Evolutionary conservation across 2,888 invertebrate species (phyloP), one percentile per base, ranked within the genome.

Genomic region (Carabus problematicus): DNA sequence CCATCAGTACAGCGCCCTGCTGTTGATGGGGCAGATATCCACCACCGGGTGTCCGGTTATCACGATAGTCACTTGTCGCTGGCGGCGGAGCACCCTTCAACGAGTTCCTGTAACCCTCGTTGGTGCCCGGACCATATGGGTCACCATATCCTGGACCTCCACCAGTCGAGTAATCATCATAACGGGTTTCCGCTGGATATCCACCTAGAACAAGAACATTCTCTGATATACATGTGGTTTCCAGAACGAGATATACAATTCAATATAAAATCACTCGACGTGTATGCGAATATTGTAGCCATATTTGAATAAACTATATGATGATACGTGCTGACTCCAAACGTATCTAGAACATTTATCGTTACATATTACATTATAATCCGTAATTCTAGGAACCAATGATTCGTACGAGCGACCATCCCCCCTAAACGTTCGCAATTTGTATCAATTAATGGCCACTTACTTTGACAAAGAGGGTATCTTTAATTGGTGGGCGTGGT

Each of bases 1-100:
- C 96, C 98, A 98, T 98, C 86, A 98, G 92, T 72, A 98, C 98
- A 60, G 94, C 92, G 61, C 94, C 94, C 79, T 94, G 91, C 78
- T 88, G 89, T 78, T 81, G 80, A 71, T 81, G 81, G 42, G 78
- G 79, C 52, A 67, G 55, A 29, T 43, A 63, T 16, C 72, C 71
- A 12, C 72, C 72, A 9, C 64, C 66, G 14, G 76, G 75, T 62
- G 72, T 77, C 59, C 79, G 75, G 72, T 79, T 79, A 64, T 79
- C 79, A 29, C 78, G 72, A 71, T 75, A 85, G 72, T 85, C 85
- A 66, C 83, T 80, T 80, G 85, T 84, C 7, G 82, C 79, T 7
- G 84, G 83, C 72, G 85, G 85, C 71, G 85, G 84, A 81, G 84
- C 83, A 1, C 83, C 84, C 0, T 1, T 71, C 72, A 73, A 69